Conservation (phyloP, 2,797 vertebrate species). For the Saxicola maurus region DNA sequence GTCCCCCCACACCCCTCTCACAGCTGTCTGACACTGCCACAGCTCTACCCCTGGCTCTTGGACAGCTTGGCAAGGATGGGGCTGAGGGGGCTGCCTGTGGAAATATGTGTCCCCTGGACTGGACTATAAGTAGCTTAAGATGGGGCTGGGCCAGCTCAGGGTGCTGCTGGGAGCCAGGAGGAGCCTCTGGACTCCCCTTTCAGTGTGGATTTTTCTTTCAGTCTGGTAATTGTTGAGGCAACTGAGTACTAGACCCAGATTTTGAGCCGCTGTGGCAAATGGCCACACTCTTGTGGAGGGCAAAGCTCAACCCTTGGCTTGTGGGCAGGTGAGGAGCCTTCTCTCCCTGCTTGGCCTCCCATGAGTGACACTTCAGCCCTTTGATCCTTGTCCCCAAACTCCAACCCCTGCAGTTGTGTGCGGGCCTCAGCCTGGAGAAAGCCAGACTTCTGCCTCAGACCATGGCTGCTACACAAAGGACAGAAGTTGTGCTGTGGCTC, state of each 20-base stretch:
- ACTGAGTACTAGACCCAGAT: neutral
- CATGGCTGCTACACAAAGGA: fast-evolving
- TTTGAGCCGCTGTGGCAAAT: neutral
- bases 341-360: fast-evolving
- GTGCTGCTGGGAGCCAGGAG: neutral
- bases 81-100: fast-evolving
- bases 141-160: neutral
- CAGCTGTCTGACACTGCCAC: neutral
- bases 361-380: fast-evolving
- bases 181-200: neutral
- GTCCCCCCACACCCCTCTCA: fast-evolving
- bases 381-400: neutral
- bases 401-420: fast-evolving
- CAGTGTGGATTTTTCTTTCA: neutral
- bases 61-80: neutral
- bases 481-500: neutral
- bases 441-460: neutral
- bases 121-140: neutral
- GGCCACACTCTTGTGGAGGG: neutral
- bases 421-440: neutral
- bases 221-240: neutral
- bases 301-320: neutral
- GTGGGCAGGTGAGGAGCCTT: neutral
- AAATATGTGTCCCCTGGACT: fast-evolving
- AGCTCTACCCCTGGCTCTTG: neutral